Evolutionary conservation across 2,888 invertebrate species (phyloP).

Genomic region (Heliconius aoede): DNA sequence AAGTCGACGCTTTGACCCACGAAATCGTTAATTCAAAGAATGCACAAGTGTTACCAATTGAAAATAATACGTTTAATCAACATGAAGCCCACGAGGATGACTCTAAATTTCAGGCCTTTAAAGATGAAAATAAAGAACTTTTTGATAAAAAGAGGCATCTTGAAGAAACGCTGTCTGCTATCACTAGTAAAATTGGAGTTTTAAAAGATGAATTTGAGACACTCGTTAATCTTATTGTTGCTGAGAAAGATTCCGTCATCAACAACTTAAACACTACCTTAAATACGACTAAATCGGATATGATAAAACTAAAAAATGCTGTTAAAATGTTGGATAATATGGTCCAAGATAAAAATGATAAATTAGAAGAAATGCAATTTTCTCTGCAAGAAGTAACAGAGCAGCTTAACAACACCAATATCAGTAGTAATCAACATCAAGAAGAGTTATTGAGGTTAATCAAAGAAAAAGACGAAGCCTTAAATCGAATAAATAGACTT

Average conservation of each 20-base stretch:
- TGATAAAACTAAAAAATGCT: slow-evolving; percentile 57
- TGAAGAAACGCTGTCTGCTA: slow-evolving; percentile 63
- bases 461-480: slow-evolving; percentile 64
- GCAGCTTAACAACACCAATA: slow-evolving; percentile 52
- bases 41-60: slow-evolving; percentile 50
- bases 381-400: slow-evolving; percentile 55
- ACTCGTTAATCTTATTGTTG: slow-evolving; percentile 68
- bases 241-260: slow-evolving; percentile 72
- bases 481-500: slow-evolving; percentile 58
- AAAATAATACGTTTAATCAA: slow-evolving; percentile 57
- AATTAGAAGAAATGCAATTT: slow-evolving; percentile 62
- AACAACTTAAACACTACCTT: slow-evolving; percentile 63
- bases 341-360: slow-evolving; percentile 60
- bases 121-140: slow-evolving; percentile 62
- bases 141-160: slow-evolving; percentile 58
- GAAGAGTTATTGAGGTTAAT: slow-evolving; percentile 62
- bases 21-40: slow-evolving; percentile 52
- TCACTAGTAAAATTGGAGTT: slow-evolving; percentile 64
- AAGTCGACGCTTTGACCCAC: slow-evolving; percentile 51
- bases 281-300: slow-evolving; percentile 55
- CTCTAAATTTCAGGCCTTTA: slow-evolving; percentile 54
- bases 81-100: slow-evolving; percentile 48
- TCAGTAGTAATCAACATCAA: slow-evolving; percentile 54
- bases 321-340: slow-evolving; percentile 59
- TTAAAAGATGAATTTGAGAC: slow-evolving; percentile 74